Base-by-base conservation (phyloP, 2,113 vertebrate species). In the Paedocypris sp. region DNA sequence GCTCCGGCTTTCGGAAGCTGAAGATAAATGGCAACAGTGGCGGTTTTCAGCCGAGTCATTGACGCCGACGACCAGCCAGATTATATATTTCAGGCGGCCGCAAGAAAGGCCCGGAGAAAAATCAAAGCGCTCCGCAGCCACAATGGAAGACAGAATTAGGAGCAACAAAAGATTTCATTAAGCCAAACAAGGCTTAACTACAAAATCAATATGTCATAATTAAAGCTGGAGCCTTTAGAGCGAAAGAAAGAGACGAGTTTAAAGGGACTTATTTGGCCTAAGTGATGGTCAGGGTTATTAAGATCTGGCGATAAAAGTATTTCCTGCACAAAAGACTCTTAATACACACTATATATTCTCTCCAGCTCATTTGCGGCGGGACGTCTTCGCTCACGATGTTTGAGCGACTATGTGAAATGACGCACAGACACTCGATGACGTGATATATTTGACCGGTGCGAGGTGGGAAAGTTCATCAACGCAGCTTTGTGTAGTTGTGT, bases 111-210 rank as follows among this genome's bases (percentile, higher is more conserved):
- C 56, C 70, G 54, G 62, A 73, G 64, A 43, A 75, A 67, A 80
- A 73, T 78, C 77, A 75, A 75, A 80, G 74, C 13, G 67, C 83
- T 85, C 80, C 66, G 69, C 73, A 75, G 69, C 79, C 74, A 87
- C 83, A 88, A 87, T 89, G 80, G 80, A 67, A 75, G 81, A 82
- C 80, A 77, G 78, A 80, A 83, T 83, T 86, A 86, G 85, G 80
- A 78, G 83, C 84, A 88, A 91, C 88, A 91, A 90, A 91, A 88
- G 88, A 81, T 92, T 92, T 88, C 91, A 92, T 91, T 91, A 86
- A 85, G 83, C 81, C 86, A 91, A 91, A 91, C 86, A 88, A 86
- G 85, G 84, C 82, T 87, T 87, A 88, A 87, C 82, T 80, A 87
- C 85, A 83, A 85, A 87, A 91, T 93, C 90, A 85, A 92, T 92